A percentile compares a stretch with the other conserved stretches of the same genome.
phyloP scores from a whole-genome alignment of 2,113 vertebrate genomes.

The Empidonax traillii region DNA sequence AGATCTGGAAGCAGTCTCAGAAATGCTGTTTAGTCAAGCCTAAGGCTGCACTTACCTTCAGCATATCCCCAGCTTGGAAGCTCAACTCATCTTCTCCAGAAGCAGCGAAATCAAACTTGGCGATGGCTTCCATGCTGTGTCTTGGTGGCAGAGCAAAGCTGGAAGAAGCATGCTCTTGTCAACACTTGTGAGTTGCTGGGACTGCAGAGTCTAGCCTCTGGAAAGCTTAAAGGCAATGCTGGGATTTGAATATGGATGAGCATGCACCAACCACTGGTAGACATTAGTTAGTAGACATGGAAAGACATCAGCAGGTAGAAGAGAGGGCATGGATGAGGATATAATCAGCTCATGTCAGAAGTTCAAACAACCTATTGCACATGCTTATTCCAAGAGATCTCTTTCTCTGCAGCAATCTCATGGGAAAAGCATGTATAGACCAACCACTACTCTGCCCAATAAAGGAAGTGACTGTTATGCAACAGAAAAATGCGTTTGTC shows the following conservation, averaged over 20 bases:
- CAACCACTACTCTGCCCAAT: background rate
- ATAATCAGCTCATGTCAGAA: background rate
- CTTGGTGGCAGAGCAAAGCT: background rate
- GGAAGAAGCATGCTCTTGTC: conserved; percentile 38
- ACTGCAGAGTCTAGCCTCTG: background rate
- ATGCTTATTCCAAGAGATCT: background rate
- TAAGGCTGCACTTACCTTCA: conserved; percentile 81
- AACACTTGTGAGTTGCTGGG: background rate
- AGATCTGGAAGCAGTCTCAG: background rate
- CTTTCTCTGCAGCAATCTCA: background rate
- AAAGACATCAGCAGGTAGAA: background rate
- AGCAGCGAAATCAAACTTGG: conserved; percentile 88
- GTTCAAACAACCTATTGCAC: background rate
- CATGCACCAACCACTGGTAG: background rate
- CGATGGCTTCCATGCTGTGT: conserved; percentile 85
- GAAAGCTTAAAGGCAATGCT: background rate
- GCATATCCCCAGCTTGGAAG: conserved; percentile 87
- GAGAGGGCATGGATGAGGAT: background rate
- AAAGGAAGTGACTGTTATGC: background rate
- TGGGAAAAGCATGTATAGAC: background rate
- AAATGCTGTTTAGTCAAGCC: background rate
- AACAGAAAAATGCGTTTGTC: background rate
- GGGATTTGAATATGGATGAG: background rate
- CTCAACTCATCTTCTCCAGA: conserved; percentile 88
- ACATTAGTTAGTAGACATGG: background rate